Evolutionary conservation across 1,140 invertebrate species (phyloP).

Genomic region (Chelonus insularis): DNA sequence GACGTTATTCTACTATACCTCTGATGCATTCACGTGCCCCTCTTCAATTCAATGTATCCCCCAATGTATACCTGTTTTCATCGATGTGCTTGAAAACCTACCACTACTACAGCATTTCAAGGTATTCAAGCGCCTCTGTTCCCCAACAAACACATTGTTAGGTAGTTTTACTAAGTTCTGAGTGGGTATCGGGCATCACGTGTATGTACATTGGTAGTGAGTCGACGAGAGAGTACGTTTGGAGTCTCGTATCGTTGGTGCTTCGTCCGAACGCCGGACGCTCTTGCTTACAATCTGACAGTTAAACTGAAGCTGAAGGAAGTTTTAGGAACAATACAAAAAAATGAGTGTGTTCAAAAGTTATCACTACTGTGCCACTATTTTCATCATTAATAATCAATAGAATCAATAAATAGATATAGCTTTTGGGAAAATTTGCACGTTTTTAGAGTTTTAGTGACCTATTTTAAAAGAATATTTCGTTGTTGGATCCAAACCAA

Average conservation of each 20-base stretch:
- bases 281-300: slow-evolving; percentile 25
- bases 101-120: slow-evolving; percentile 16
- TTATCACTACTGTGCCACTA: too few relatives aligned
- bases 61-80: slow-evolving; percentile 20
- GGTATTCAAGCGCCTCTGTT: slow-evolving; percentile 20
- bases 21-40: background rate
- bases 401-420: background rate
- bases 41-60: background rate
- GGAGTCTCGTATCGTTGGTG: slow-evolving; percentile 3
- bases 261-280: slow-evolving; percentile 19
- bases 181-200: slow-evolving; percentile 14
- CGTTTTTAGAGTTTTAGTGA: slow-evolving; percentile 1
- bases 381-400: too few relatives aligned
- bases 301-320: too few relatives aligned
- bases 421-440: background rate
- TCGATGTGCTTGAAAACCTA: slow-evolving; percentile 23
- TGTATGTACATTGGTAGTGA: background rate
- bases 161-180: background rate
- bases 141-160: background rate
- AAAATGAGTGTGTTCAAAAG: too few relatives aligned
- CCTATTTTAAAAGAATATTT: background rate
- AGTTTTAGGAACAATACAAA: too few relatives aligned
- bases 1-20: too few relatives aligned
- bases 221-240: slow-evolving; percentile 11
- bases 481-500: background rate